phyloP scores from a whole-genome alignment of 37 sponge, comb jelly and placozoan genomes.

The Dysidea cf. avara region DNA sequence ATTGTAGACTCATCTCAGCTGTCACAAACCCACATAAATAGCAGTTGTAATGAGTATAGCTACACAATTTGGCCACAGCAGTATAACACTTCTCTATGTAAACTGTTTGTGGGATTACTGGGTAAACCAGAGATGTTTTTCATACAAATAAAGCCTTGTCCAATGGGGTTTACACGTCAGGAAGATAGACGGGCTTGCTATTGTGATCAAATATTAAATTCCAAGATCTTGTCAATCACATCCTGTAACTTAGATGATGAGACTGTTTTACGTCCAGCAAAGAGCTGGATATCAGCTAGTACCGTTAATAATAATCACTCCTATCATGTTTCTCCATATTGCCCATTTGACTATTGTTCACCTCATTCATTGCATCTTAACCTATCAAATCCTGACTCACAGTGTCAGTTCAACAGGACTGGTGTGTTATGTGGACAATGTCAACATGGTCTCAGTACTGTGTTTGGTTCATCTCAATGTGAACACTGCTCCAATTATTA shows the following conservation, averaged over 20 bases:
- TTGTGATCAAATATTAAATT: background rate
- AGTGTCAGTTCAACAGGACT: conserved; percentile 13
- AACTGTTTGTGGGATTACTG: too few species aligned
- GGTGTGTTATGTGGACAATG: conserved; percentile 46
- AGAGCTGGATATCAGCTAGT: too few species aligned
- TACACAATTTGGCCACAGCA: too few species aligned
- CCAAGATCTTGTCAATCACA: too few species aligned
- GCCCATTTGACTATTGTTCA: conserved; percentile 21
- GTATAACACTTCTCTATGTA: too few species aligned
- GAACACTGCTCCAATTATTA: conserved; percentile 17
- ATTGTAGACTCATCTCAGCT: too few species aligned
- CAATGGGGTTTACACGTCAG: background rate
- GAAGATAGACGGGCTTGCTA: background rate
- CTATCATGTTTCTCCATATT: background rate
- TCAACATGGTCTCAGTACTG: conserved; percentile 3
- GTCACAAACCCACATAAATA: too few species aligned
- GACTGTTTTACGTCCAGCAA: too few species aligned
- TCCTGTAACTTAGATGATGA: too few species aligned
- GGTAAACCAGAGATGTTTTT: background rate
- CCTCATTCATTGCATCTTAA: background rate
- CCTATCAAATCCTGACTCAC: conserved; percentile 8
- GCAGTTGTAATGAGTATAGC: too few species aligned
- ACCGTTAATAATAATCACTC: too few species aligned
- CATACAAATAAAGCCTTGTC: background rate
- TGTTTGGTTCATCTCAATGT: conserved; percentile 24